Conservation (phyloP, 1,140 invertebrate species). For the Hypsibius dujardini region DNA sequence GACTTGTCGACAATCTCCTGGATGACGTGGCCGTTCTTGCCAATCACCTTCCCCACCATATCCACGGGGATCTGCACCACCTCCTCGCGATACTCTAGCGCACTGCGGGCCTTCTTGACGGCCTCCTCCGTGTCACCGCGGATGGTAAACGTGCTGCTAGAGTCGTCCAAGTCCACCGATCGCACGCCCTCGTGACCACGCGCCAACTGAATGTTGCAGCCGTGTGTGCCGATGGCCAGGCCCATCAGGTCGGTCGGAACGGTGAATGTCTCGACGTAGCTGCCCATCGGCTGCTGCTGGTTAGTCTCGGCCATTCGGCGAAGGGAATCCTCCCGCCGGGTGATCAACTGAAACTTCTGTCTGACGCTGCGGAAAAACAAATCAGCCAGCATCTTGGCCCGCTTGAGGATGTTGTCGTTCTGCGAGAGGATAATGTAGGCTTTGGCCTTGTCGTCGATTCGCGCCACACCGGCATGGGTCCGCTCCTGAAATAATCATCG, state of each 20-base stretch:
- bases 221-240: slow-evolving; percentile 69
- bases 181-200: slow-evolving; percentile 80
- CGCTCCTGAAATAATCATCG: slow-evolving; percentile 38
- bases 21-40: slow-evolving; percentile 89
- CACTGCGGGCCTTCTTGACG: slow-evolving; percentile 70
- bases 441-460: slow-evolving; percentile 5
- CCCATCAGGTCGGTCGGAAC: slow-evolving; percentile 93
- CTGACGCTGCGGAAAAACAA: slow-evolving; percentile 84
- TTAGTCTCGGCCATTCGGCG: slow-evolving; percentile 68
- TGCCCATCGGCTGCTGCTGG: slow-evolving; percentile 57
- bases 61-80: slow-evolving; percentile 79
- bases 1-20: slow-evolving; percentile 99
- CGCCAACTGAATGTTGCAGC: slow-evolving; percentile 86
- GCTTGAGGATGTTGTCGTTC: slow-evolving; percentile 33
- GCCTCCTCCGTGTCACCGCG: slow-evolving; percentile 74
- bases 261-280: slow-evolving; percentile 74
- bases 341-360: slow-evolving; percentile 72
- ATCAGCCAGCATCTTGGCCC: slow-evolving; percentile 62
- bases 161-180: slow-evolving; percentile 87
- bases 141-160: slow-evolving; percentile 84
- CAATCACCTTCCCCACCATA: slow-evolving; percentile 92
- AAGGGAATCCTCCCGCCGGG: slow-evolving; percentile 86
- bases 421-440: neutral
- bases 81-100: slow-evolving; percentile 92
- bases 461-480: slow-evolving; percentile 40